Evolutionary conservation across 1,140 invertebrate species (phyloP), one percentile per base, ranked within the genome.

Genomic region (Nylanderia fulva): DNA sequence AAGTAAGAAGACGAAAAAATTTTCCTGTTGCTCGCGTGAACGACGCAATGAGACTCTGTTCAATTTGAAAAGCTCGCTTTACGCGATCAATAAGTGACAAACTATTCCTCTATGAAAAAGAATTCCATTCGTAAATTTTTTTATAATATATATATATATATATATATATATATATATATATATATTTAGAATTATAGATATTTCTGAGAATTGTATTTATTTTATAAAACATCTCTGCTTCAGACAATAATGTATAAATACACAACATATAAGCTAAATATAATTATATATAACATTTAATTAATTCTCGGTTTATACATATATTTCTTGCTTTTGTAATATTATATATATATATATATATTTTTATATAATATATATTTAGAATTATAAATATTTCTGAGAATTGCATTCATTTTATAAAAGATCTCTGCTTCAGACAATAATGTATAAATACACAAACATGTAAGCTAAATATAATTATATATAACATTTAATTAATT

Each of bases 31-130:
- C 61, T 33, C 0, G 45, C 42, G 15, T 60, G 76, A 56, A 64
- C 86, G 89, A 89, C 89, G 5, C 5, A 92, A 91, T 83, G 71
- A 79, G 60, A 84, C 21, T 39, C 8, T 1, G 54, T 24, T 15
- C 56, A 45, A 61, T 76, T 76, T 61, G 8, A 45, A n/a, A n/a
- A 60, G 5, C 56, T 75, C 56, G 54, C 33, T 39, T 39, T 2
- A 29, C 33, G 42, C 74, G 56, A 76, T 76, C 74, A 33, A 76
- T 76, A 76, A 45, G 24, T 9, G 27, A 5, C 7, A 29, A 60
- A 42, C 5, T 58, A 61, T 61, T 33, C 2, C n/a, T 1, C 15
- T 33, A 33, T 33, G 3, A 3, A 33, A 45, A 75, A 33, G 15
- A 0, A 21, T 74, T 74, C 15, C 3, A 24, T 60, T 7, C 11